These are phyloP conservation scores for Aptenodytes forsteri DNA, from an alignment of 2,113 vertebrate genomes.

Conservation along the genomic window DNA sequence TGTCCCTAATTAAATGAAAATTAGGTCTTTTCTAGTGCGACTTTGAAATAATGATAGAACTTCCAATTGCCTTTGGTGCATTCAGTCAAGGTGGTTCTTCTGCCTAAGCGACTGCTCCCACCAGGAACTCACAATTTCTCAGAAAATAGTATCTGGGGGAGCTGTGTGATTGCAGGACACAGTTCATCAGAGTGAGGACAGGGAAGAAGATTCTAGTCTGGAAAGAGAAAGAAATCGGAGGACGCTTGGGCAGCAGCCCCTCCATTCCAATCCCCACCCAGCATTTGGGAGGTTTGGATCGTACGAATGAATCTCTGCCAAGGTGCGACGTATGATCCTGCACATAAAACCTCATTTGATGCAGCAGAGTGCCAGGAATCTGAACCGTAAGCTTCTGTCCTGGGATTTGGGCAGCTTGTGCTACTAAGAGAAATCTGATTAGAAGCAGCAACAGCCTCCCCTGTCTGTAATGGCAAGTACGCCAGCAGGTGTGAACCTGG, in stretches of 20 bases:
- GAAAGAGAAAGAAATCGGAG: background rate
- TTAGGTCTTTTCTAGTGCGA: background rate
- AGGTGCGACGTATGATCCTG: rapidly evolving
- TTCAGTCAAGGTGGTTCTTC: background rate
- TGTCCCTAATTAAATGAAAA: background rate
- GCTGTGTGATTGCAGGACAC: background rate
- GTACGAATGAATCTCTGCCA: background rate
- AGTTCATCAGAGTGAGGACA: background rate
- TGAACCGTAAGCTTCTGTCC: background rate
- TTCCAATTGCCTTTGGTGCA: background rate
- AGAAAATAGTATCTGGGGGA: background rate
- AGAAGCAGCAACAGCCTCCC: background rate
- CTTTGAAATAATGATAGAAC: background rate
- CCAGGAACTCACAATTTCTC: background rate
- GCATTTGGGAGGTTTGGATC: background rate
- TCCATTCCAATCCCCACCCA: background rate
- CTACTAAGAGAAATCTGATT: background rate
- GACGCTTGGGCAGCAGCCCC: background rate
- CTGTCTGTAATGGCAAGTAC: background rate
- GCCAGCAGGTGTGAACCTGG: background rate
- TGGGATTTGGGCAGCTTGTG: background rate
- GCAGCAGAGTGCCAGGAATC: background rate
- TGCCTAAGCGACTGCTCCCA: background rate
- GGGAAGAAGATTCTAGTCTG: background rate
- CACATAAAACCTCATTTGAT: background rate